A percentile compares a stretch with the other conserved stretches of the same genome.
phyloP scores from a whole-genome alignment of 1,140 invertebrate genomes.

The Ganaspis sp. region DNA sequence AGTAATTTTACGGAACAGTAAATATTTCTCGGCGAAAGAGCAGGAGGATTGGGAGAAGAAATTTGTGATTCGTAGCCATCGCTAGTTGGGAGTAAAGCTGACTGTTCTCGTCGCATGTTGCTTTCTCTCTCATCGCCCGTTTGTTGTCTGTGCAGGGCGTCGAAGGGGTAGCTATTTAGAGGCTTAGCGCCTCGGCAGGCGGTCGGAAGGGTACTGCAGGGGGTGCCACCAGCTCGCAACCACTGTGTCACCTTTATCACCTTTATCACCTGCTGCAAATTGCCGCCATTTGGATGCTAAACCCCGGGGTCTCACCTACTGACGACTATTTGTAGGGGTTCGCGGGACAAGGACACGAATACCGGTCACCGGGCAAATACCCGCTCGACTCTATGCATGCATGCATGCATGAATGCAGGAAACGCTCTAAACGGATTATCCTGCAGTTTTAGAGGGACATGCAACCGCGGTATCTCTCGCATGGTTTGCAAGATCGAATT shows the following conservation, averaged over 20 bases:
- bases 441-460: slow-evolving; percentile 58
- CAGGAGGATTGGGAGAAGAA: not conserved
- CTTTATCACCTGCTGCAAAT: slow-evolving; percentile 76
- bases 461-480: slow-evolving; percentile 47
- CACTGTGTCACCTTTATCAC: slow-evolving; percentile 75
- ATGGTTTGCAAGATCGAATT: slow-evolving; percentile 56
- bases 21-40: not conserved
- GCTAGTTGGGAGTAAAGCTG: not conserved
- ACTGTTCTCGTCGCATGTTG: not conserved
- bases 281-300: slow-evolving; percentile 76
- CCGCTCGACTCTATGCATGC: slow-evolving; percentile 35
- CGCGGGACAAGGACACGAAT: slow-evolving; percentile 56
- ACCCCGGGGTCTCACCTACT: slow-evolving; percentile 68
- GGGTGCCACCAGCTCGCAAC: slow-evolving; percentile 53
- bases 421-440: slow-evolving; percentile 70
- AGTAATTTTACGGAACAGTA: too few species aligned
- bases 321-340: slow-evolving; percentile 72
- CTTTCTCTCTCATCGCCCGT: not conserved
- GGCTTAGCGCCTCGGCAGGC: slow-evolving; percentile 69
- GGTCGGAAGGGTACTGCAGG: slow-evolving; percentile 47
- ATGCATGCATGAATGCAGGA: slow-evolving; percentile 62
- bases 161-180: slow-evolving; percentile 72
- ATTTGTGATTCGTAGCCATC: not conserved
- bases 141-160: slow-evolving; percentile 20
- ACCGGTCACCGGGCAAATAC: slow-evolving; percentile 40